These are phyloP conservation scores for Drosophila lacertosa DNA, from an alignment of 1,140 invertebrate species.

Conservation along the genomic window DNA sequence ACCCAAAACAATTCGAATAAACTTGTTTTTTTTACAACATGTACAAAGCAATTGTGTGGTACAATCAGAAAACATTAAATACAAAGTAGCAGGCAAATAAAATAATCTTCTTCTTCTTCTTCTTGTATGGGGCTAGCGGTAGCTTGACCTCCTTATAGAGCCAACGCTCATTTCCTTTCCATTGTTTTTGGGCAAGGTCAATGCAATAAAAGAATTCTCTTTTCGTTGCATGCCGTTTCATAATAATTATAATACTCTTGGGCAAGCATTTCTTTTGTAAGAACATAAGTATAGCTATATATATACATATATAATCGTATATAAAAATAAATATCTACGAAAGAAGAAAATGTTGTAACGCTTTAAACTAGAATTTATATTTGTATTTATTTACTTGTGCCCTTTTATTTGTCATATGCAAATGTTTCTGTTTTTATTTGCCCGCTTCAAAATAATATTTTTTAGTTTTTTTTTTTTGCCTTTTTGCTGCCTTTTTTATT, in stretches of 20 bases:
- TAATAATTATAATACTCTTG: constrained; percentile 25
- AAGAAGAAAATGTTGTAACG: constrained; percentile 43
- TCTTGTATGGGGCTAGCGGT: constrained; percentile 17
- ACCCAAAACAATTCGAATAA: not conserved
- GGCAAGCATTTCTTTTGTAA: constrained; percentile 38
- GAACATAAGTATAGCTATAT: constrained; percentile 23
- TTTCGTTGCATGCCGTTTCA: constrained; percentile 17
- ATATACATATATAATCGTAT: constrained; percentile 8
- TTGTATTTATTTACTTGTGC: constrained; percentile 4
- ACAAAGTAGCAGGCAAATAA: not conserved
- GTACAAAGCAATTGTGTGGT: not conserved
- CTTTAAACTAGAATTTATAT: constrained; percentile 22
- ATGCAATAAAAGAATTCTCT: constrained; percentile 62
- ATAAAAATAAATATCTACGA: not conserved
- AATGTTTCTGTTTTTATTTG: constrained; percentile 33
- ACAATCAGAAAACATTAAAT: not conserved
- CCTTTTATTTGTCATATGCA: constrained; percentile 39
- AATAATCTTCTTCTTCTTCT: constrained; percentile 1
- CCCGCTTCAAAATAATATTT: constrained; percentile 18
- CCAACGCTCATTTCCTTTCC: constrained; percentile 41
- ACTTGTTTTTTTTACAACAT: not conserved
- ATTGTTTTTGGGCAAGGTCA: constrained; percentile 73
- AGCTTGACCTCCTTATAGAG: constrained; percentile 35
- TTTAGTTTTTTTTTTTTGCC: constrained; percentile 8
- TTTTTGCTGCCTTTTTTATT: not conserved